Evolutionary conservation across 2,888 invertebrate genomes (phyloP), one percentile per base, ranked within the genome.

Genomic region (Cataglyphis rosenhaueri): DNA sequence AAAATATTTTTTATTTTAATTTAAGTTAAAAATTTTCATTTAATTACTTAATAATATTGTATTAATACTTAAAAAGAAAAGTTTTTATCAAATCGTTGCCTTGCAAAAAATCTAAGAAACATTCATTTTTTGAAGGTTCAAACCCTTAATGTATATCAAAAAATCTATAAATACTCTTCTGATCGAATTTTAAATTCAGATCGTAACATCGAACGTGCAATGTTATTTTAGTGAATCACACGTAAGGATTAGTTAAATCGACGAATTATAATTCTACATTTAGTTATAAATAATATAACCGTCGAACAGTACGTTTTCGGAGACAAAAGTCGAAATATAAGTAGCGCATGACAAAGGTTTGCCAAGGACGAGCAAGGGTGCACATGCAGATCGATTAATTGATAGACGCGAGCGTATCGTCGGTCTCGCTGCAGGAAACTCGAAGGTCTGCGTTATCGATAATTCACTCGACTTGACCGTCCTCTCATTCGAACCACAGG

Each of bases 401-500:
- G 91, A 94, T 94, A 91, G 84, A 82, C 83, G 84, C 84, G 87
- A 85, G 90, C 89, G 90, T 92, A 91, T 92, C 90, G 91, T 85
- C 85, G 89, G 85, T 86, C 84, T 85, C 85, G 85, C 81, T 75
- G 84, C 85, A 86, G 86, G 85, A 90, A 88, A 90, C 84, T 83
- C 85, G 84, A 86, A 88, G 88, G 87, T 87, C 91, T 90, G 91
- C 89, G 92, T 92, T 93, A 94, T 94, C 92, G 93, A 93, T 94
- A 93, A 94, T 94, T 94, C 93, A 94, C 86, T 90, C 86, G 88
- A 89, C 89, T 90, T 92, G 92, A 86, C 91, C 91, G 83, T 75
- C 78, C 76, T 79, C 74, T 79, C 70, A 70, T 68, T 76, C 75
- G 84, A 89, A 84, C 87, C 64, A 73, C 81, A 61, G 74, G 66